Conservation (phyloP, 2,888 invertebrate species). For the Nasonia oneida region DNA sequence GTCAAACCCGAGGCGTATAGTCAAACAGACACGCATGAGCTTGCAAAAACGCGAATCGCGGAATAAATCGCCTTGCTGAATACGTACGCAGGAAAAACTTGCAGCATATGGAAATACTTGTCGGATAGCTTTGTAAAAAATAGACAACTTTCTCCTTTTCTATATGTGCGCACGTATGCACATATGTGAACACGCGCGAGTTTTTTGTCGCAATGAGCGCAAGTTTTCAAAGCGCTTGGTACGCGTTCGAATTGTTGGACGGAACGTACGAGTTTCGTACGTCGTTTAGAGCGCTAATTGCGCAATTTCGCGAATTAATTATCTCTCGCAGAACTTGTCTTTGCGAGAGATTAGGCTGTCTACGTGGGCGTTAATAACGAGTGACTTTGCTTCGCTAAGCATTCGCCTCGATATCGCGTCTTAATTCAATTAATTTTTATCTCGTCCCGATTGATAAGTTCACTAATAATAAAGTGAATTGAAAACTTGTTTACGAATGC, state of each 20-base stretch:
- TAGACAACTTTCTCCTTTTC: constrained; percentile 1
- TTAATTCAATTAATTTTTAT: constrained; percentile 32
- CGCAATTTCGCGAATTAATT: not conserved
- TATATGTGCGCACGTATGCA: not conserved
- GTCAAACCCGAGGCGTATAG: constrained; percentile 26
- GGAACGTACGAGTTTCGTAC: not conserved
- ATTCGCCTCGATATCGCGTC: not conserved
- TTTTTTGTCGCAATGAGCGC: not conserved
- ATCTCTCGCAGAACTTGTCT: not conserved
- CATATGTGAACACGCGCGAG: too few relatives aligned
- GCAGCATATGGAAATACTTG: not conserved
- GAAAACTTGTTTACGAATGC: not conserved
- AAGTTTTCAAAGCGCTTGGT: not conserved
- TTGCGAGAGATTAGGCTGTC: not conserved
- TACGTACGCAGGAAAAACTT: not conserved
- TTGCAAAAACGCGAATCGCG: not conserved
- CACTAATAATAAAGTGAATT: not conserved
- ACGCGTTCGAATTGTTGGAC: not conserved
- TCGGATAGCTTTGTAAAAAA: not conserved
- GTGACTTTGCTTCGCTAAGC: not conserved
- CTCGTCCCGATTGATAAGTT: not conserved
- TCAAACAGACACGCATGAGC: not conserved
- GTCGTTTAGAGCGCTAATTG: not conserved
- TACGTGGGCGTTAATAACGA: not conserved
- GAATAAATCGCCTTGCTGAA: not conserved